Evolutionary conservation across 2,113 vertebrate species (phyloP).

Genomic region (Scomber japonicus): DNA sequence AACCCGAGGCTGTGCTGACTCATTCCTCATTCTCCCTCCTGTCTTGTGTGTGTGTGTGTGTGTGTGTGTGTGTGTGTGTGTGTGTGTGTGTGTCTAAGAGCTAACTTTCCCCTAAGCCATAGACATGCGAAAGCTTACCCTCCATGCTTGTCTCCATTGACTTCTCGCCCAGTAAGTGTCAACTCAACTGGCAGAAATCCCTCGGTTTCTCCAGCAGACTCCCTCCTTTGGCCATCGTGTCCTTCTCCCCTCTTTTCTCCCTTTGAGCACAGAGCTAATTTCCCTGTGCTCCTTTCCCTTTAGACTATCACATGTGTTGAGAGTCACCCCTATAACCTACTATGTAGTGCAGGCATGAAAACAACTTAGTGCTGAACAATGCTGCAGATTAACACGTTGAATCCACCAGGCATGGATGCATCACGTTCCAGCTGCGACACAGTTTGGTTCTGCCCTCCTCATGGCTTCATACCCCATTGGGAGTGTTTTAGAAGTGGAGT

Average conservation of each 20-base stretch:
- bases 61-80: conserved; percentile 1
- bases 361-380: background rate
- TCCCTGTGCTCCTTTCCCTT: conserved; percentile 5
- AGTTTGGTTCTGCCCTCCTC: no score
- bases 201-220: conserved; percentile 24
- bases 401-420: no score
- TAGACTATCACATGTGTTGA: conserved; percentile 16
- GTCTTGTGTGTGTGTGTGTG: conserved; percentile 15
- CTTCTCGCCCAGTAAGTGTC: conserved; percentile 64
- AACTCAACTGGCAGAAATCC: conserved; percentile 62
- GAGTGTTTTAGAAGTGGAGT: no score
- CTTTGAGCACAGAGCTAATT: conserved; percentile 10
- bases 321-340: conserved; percentile 7
- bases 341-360: background rate
- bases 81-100: conserved; percentile 24
- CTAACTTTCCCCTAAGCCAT: conserved; percentile 58
- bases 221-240: conserved; percentile 11
- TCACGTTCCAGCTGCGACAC: no score
- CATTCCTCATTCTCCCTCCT: conserved; percentile 44
- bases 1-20: conserved; percentile 48
- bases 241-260: background rate
- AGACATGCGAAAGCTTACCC: conserved; percentile 58
- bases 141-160: conserved; percentile 48
- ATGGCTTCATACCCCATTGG: no score
- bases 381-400: background rate